These are phyloP conservation scores for Antheraea yamamai DNA, from an alignment of 2,888 invertebrate genomes.

Conservation along the genomic window DNA sequence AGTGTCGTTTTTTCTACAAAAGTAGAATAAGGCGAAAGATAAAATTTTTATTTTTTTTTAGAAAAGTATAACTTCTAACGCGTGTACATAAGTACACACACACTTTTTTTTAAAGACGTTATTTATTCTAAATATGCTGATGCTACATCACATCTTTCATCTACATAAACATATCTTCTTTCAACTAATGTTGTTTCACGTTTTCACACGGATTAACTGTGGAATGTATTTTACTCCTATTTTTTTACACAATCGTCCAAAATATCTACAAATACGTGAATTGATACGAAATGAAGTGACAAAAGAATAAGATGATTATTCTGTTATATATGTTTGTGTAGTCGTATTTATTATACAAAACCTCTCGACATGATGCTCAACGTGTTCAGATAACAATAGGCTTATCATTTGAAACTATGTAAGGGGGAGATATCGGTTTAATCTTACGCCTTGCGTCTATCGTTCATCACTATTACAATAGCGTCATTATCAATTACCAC, in stretches of 20 bases:
- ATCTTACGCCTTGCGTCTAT: background rate
- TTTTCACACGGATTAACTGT: no score
- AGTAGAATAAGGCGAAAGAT: no score
- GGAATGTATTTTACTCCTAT: no score
- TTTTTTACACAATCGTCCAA: background rate
- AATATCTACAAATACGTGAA: background rate
- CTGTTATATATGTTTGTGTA: background rate
- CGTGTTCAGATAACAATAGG: conserved; percentile 10
- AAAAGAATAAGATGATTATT: background rate
- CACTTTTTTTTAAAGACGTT: no score
- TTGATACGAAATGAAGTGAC: background rate
- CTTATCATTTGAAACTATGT: conserved; percentile 14
- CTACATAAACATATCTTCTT: no score
- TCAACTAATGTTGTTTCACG: no score
- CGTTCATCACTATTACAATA: background rate
- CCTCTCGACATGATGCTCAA: conserved; percentile 27
- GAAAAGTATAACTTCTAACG: no score
- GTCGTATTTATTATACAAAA: conserved; percentile 3
- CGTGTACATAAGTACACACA: no score
- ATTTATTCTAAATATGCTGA: no score
- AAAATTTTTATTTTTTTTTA: no score
- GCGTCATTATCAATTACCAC: conserved; percentile 1
- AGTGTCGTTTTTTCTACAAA: no score
- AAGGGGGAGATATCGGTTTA: conserved; percentile 3
- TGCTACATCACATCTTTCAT: no score